Conservation (phyloP, 2,888 invertebrate genomes). For the Acanthococcus lagerstroemiae region DNA sequence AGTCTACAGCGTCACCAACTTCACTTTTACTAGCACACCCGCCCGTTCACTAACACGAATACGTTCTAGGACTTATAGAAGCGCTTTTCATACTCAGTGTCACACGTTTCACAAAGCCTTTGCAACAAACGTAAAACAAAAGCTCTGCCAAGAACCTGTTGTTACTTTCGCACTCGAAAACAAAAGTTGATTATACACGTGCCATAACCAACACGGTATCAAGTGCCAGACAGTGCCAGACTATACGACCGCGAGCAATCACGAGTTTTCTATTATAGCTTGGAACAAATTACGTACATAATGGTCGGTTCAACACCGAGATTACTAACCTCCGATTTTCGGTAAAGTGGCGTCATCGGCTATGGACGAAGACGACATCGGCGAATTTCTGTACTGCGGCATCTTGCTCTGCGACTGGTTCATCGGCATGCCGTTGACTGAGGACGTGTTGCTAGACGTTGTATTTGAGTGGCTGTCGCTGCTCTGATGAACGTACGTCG, state of each 20-base stretch:
- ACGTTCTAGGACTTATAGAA: too few species aligned
- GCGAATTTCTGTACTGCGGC: background rate
- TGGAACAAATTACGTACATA: background rate
- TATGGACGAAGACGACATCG: slow-evolving; percentile 2
- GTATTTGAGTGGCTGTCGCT: background rate
- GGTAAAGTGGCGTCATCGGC: slow-evolving; percentile 18
- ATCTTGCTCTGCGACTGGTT: background rate
- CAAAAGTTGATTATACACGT: background rate
- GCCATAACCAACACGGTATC: background rate
- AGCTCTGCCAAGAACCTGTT: background rate
- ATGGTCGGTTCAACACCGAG: background rate
- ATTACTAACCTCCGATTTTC: slow-evolving; percentile 21
- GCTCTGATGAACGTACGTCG: background rate
- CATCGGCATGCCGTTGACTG: slow-evolving; percentile 11
- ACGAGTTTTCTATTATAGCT: too few species aligned
- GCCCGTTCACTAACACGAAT: too few species aligned
- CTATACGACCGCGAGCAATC: too few species aligned
- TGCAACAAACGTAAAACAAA: background rate
- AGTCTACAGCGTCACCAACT: too few species aligned
- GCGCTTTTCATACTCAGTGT: too few species aligned
- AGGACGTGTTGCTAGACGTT: background rate
- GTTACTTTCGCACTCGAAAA: background rate
- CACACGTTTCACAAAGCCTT: background rate
- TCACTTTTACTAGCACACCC: too few species aligned
- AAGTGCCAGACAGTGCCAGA: too few species aligned